Conservation (phyloP, 2,888 invertebrate species). For the Oeneis ivallda region DNA sequence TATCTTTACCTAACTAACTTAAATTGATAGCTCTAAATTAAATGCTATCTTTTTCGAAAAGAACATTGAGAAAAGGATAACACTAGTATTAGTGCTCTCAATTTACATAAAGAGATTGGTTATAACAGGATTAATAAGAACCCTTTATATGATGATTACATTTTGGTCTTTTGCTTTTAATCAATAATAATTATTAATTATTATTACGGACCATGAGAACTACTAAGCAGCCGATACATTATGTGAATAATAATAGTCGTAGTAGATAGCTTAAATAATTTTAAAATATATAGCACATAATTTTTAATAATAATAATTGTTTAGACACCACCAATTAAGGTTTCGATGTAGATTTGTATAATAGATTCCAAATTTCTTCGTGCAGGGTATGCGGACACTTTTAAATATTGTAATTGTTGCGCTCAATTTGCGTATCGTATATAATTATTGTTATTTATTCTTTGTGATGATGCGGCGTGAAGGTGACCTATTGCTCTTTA, state of each 20-base stretch:
- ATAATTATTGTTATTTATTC: constrained; percentile 47
- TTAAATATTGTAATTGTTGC: constrained; percentile 35
- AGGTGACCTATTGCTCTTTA: background rate
- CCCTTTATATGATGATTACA: background rate
- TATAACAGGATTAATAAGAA: no score
- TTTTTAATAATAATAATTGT: constrained; percentile 34
- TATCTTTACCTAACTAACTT: no score
- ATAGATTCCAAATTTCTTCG: constrained; percentile 74
- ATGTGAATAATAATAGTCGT: constrained; percentile 31
- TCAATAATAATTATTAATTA: constrained; percentile 5
- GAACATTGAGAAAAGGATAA: no score
- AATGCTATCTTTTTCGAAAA: no score
- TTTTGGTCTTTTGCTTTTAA: constrained; percentile 21
- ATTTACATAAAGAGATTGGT: no score
- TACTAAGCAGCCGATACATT: background rate
- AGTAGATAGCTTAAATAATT: constrained; percentile 41
- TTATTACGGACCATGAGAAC: constrained; percentile 15
- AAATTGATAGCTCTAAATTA: no score
- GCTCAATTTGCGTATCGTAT: constrained; percentile 47
- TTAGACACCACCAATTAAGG: constrained; percentile 52
- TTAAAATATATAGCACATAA: constrained; percentile 40
- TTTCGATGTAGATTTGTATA: constrained; percentile 56
- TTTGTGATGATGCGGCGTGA: constrained; percentile 28
- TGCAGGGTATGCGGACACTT: constrained; percentile 67
- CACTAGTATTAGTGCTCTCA: no score